phyloP scores from a whole-genome alignment of 1,140 invertebrate species.

The Drosophila sucinea region DNA sequence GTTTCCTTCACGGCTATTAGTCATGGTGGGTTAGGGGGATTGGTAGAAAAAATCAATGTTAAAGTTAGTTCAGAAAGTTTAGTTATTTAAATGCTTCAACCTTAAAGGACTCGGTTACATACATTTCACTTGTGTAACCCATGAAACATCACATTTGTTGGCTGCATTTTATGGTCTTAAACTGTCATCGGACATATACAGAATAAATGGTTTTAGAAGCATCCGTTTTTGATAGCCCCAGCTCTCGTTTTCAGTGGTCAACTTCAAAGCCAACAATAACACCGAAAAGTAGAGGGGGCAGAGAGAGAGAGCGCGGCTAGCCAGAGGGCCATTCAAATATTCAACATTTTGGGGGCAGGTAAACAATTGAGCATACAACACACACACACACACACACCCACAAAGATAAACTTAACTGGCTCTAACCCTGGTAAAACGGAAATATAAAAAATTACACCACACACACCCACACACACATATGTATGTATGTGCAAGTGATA shows the following conservation, averaged over 20 bases:
- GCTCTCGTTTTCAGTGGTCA: constrained; percentile 37
- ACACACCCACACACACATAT: neutral
- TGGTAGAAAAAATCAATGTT: neutral
- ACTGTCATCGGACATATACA: constrained; percentile 34
- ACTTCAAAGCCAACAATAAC: constrained; percentile 21
- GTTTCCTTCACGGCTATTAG: constrained; percentile 48
- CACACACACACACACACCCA: neutral
- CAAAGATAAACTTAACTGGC: constrained; percentile 32
- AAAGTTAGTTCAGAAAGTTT: neutral
- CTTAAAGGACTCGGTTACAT: too few species aligned
- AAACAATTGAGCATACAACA: constrained; percentile 35
- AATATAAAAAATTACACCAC: constrained; percentile 53
- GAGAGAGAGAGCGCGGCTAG: neutral
- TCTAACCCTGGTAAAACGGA: constrained; percentile 38
- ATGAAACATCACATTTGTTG: constrained; percentile 16
- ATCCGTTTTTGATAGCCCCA: constrained; percentile 33
- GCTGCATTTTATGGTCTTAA: constrained; percentile 33
- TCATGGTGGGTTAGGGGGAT: neutral
- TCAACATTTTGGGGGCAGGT: constrained; percentile 35
- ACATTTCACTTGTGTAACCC: neutral
- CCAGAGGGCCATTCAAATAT: constrained; percentile 27
- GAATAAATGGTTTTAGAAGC: constrained; percentile 26
- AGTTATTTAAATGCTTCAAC: too few species aligned
- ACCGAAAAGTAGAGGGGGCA: neutral
- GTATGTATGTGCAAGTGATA: constrained; percentile 41